These are phyloP conservation scores for Ormia ochracea DNA, from an alignment of 2,888 invertebrate species.

Conservation along the genomic window DNA sequence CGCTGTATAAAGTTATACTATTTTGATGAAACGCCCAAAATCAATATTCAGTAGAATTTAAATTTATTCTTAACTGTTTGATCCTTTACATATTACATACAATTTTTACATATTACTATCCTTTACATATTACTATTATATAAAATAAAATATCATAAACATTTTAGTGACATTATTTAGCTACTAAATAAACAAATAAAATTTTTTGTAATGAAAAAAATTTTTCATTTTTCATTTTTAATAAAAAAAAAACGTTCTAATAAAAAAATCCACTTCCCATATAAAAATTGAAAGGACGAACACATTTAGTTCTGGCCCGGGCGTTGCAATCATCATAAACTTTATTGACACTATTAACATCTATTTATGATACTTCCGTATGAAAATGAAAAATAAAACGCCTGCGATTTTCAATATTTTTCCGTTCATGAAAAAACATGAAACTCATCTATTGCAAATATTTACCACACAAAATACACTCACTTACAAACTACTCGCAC, in stretches of 20 bases:
- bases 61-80: too few species aligned
- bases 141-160: too few species aligned
- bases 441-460: constrained; percentile 30
- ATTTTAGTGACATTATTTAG: too few species aligned
- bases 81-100: too few species aligned
- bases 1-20: too few species aligned
- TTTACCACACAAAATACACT: neutral
- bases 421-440: constrained; percentile 52
- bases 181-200: too few species aligned
- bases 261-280: neutral
- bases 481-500: neutral
- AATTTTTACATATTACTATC: too few species aligned
- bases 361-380: constrained; percentile 34
- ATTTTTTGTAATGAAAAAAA: too few species aligned
- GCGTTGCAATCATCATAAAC: constrained; percentile 24
- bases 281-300: neutral
- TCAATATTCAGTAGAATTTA: too few species aligned
- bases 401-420: constrained; percentile 59
- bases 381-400: constrained; percentile 35
- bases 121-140: too few species aligned
- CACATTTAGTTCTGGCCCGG: neutral
- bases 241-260: neutral
- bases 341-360: constrained; percentile 55
- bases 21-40: too few species aligned
- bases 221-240: too few species aligned